phyloP scores from a whole-genome alignment of 37 sponge, comb jelly and placozoan species.

The Oopsacas minuta region DNA sequence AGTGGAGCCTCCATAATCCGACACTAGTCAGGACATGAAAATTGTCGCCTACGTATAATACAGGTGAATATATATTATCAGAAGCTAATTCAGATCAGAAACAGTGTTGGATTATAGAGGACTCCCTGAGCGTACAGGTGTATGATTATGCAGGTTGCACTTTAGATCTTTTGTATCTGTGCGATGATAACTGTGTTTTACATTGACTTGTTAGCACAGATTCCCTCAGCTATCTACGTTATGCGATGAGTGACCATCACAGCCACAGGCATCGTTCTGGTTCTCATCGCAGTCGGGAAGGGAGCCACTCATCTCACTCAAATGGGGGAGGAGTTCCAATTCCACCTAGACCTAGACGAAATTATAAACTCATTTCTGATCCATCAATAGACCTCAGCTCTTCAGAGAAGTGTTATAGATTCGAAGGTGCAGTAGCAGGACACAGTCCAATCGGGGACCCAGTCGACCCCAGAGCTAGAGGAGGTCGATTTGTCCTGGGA shows the following conservation, averaged over 20 bases:
- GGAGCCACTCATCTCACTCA: neutral
- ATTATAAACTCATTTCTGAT: neutral
- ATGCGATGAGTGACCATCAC: conserved; percentile 2
- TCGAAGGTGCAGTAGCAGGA: neutral
- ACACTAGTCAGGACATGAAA: too few species aligned
- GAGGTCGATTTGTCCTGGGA: neutral
- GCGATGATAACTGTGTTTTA: too few species aligned
- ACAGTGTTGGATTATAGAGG: too few species aligned
- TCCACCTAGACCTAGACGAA: neutral
- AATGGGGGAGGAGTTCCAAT: neutral
- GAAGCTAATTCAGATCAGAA: too few species aligned
- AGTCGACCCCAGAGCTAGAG: neutral
- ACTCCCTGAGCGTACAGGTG: too few species aligned
- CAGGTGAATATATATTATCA: too few species aligned
- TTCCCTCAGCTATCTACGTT: too few species aligned
- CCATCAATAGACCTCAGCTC: neutral
- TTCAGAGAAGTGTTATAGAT: neutral
- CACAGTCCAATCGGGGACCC: conserved; percentile 11
- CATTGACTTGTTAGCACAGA: too few species aligned
- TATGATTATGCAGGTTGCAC: too few species aligned
- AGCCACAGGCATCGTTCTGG: neutral
- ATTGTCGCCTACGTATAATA: too few species aligned
- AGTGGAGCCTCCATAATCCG: too few species aligned
- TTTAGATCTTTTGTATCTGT: too few species aligned
- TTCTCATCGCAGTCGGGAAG: neutral